Percentiles rank a stretch among this genome's conserved stretches.
Evolutionary conservation across 92 coral and sea anemone species (phyloP).

Genomic region (Phenganax marumi): DNA sequence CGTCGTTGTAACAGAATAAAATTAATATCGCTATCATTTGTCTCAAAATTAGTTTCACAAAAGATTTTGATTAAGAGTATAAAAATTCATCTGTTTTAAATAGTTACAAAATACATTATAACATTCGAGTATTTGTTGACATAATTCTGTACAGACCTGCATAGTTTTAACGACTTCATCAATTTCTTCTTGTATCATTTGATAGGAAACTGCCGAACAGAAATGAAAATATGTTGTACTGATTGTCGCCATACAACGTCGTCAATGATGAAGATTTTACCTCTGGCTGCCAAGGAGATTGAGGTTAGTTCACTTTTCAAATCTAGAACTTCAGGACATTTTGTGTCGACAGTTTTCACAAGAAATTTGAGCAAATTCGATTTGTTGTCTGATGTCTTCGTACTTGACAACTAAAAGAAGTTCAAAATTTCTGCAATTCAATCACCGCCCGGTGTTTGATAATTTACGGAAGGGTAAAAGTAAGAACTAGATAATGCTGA

Average conservation of each 20-base stretch:
- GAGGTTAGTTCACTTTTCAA: conserved; percentile 75
- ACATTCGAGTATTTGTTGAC: not conserved
- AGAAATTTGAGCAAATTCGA: conserved; percentile 85
- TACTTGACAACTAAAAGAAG: conserved; percentile 72
- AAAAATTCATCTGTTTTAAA: not conserved
- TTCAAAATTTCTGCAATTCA: too few relatives aligned
- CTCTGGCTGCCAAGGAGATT: conserved; percentile 85
- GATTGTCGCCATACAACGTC: not conserved
- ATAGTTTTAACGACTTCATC: conserved; percentile 81
- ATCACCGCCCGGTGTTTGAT: too few relatives aligned
- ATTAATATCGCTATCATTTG: too few relatives aligned
- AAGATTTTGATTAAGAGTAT: too few relatives aligned
- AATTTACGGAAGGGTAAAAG: not conserved
- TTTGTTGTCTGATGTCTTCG: conserved; percentile 95
- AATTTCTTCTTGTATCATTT: conserved; percentile 85
- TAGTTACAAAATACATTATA: not conserved
- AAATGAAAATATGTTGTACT: not conserved
- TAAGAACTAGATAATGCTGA: not conserved
- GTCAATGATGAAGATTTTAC: conserved; percentile 40
- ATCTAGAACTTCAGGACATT: conserved; percentile 84
- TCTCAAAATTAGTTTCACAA: too few relatives aligned
- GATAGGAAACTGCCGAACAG: conserved; percentile 74
- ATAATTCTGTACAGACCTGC: conserved; percentile 60
- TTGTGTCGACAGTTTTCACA: conserved; percentile 82
- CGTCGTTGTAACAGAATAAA: too few relatives aligned